phyloP scores from a whole-genome alignment of 2,888 invertebrate genomes.

The Copidosoma aretas region DNA sequence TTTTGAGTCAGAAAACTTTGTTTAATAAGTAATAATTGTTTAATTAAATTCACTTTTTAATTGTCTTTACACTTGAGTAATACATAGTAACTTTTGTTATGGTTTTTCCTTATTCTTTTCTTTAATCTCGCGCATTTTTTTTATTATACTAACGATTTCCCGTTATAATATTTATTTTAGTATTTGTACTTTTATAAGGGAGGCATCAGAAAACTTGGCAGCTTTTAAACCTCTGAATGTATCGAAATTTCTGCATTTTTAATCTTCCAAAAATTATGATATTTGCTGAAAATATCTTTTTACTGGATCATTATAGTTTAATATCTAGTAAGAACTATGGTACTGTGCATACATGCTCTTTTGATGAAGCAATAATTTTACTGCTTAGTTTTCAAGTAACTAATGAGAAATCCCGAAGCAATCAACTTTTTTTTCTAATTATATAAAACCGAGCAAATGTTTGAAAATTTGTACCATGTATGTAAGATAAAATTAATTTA shows the following conservation, averaged over 20 bases:
- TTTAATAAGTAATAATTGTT: conserved; percentile 56
- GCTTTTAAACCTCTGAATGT: conserved; percentile 49
- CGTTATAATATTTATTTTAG: conserved; percentile 55
- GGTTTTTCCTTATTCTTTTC: conserved; percentile 31
- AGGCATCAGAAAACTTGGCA: conserved; percentile 58
- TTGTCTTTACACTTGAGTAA: conserved; percentile 45
- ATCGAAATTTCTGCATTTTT: neutral
- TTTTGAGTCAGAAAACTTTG: conserved; percentile 53
- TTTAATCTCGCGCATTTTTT: conserved; percentile 43
- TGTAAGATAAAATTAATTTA: too few relatives aligned
- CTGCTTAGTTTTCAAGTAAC: too few relatives aligned
- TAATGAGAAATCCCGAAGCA: too few relatives aligned
- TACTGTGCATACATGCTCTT: too few relatives aligned
- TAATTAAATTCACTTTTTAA: conserved; percentile 45
- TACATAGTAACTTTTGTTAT: conserved; percentile 50
- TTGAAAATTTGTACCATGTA: too few relatives aligned
- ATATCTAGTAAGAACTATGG: too few relatives aligned
- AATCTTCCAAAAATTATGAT: neutral
- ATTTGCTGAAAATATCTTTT: neutral
- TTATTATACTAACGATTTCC: conserved; percentile 55
- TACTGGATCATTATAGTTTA: neutral
- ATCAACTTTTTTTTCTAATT: too few relatives aligned
- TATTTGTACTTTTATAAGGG: conserved; percentile 62
- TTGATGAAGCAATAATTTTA: too few relatives aligned
- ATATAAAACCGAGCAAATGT: too few relatives aligned